Conservation (phyloP, 92 coral and sea anemone species). For the Pocillopora grandis region DNA sequence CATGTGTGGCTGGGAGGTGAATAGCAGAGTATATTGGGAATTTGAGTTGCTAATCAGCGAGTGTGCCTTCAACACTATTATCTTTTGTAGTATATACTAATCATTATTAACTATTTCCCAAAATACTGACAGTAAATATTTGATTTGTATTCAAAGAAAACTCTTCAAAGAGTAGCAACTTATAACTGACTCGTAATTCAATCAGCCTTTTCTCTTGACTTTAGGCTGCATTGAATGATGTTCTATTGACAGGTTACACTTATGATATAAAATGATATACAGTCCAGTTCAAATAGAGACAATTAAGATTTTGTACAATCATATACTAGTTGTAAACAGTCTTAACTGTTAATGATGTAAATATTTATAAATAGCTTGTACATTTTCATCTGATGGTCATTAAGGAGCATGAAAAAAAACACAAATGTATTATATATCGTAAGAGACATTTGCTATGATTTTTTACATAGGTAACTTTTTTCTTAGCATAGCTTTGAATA, state of each 20-base stretch:
- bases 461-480: neutral
- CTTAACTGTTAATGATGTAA: conserved; percentile 13
- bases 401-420: neutral
- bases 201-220: neutral
- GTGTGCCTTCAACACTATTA: too few species aligned
- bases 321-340: neutral
- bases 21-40: too few species aligned
- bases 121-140: too few species aligned
- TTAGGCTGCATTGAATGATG: neutral
- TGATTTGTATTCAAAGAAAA: too few species aligned
- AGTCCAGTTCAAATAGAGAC: neutral
- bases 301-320: neutral
- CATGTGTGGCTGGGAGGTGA: too few species aligned
- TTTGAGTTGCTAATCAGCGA: too few species aligned
- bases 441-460: neutral
- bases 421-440: conserved; percentile 10
- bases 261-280: neutral
- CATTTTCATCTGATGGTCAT: conserved; percentile 17
- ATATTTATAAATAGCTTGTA: conserved; percentile 21
- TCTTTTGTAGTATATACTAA: too few species aligned
- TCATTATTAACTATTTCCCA: too few species aligned
- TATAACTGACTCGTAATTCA: too few species aligned
- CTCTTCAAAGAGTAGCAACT: too few species aligned
- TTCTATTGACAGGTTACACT: neutral
- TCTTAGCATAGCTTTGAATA: neutral